phyloP scores from a whole-genome alignment of 2,113 vertebrate species.

The Peucedramus taeniatus region DNA sequence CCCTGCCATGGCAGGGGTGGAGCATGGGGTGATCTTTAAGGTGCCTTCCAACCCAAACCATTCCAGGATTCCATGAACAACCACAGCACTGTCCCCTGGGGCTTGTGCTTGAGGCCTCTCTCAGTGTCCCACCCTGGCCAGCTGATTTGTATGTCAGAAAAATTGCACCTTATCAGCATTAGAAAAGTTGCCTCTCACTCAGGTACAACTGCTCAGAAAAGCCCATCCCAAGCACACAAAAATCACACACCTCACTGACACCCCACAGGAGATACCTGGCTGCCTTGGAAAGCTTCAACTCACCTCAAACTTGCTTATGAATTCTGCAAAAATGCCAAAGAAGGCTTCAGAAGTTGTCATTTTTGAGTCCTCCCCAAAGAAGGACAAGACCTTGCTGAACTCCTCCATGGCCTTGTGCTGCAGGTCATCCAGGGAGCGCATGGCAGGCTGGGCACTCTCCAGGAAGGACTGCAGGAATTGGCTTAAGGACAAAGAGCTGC shows the following conservation, averaged over 20 bases:
- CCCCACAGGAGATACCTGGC: not conserved
- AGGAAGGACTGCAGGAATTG: conserved; percentile 80
- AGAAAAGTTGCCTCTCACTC: not conserved
- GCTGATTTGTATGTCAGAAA: not conserved
- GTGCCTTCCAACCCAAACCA: not conserved
- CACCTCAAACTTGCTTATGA: conserved; percentile 97
- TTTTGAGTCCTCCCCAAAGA: conserved; percentile 93
- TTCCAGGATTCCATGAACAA: not conserved
- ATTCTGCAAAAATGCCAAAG: conserved; percentile 95
- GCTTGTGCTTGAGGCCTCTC: not conserved
- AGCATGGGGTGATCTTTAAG: not conserved
- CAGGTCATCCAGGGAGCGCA: conserved; percentile 87
- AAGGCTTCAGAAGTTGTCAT: conserved; percentile 89
- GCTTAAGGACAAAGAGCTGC: conserved; percentile 65
- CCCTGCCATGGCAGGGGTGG: not conserved
- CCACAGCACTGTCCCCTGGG: not conserved
- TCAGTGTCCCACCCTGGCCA: not conserved
- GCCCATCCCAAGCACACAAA: rapidly evolving
- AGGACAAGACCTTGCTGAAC: conserved; percentile 86
- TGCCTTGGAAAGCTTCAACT: not conserved
- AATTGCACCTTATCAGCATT: not conserved
- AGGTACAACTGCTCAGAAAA: not conserved
- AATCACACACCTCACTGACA: not conserved
- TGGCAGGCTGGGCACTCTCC: conserved; percentile 87
- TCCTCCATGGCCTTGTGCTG: conserved; percentile 91